Evolutionary conservation across 2,888 invertebrate genomes (phyloP).

Genomic region (Agrotis ipsilon): DNA sequence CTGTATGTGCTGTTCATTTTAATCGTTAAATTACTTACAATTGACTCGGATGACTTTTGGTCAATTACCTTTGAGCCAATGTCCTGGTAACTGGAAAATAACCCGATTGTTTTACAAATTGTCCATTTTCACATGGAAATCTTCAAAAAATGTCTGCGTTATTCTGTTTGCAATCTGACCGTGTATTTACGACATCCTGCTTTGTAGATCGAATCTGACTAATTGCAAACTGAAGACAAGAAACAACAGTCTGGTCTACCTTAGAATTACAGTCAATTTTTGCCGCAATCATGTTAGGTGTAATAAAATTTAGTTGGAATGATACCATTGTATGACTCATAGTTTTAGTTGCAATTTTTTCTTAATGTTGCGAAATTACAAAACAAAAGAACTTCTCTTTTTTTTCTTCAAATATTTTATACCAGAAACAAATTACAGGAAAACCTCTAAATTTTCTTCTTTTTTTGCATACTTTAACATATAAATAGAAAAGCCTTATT

Average conservation of each 20-base stretch:
- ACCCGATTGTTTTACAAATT: constrained; percentile 31
- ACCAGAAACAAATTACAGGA: not conserved
- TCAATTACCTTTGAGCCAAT: constrained; percentile 31
- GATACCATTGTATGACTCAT: constrained; percentile 10
- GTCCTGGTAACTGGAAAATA: not conserved
- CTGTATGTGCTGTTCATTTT: not conserved
- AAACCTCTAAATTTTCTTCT: not conserved
- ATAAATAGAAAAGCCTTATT: not conserved
- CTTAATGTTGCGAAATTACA: not conserved
- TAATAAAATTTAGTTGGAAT: constrained; percentile 13
- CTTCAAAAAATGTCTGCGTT: constrained; percentile 23
- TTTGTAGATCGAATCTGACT: constrained; percentile 80
- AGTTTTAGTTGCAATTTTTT: constrained; percentile 1
- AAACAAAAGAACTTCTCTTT: not conserved
- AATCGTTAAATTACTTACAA: constrained; percentile 34
- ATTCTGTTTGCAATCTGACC: constrained; percentile 40
- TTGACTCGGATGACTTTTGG: constrained; percentile 24
- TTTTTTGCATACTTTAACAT: not conserved
- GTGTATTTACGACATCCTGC: constrained; percentile 83
- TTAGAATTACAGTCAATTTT: constrained; percentile 44
- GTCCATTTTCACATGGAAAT: constrained; percentile 28
- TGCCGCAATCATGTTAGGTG: constrained; percentile 27
- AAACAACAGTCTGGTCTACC: constrained; percentile 48
- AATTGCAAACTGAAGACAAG: constrained; percentile 73
- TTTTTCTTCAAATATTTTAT: not conserved